These are phyloP conservation scores for Ostrea denselamellosa DNA, from an alignment of 1,140 invertebrate species.

Conservation along the genomic window DNA sequence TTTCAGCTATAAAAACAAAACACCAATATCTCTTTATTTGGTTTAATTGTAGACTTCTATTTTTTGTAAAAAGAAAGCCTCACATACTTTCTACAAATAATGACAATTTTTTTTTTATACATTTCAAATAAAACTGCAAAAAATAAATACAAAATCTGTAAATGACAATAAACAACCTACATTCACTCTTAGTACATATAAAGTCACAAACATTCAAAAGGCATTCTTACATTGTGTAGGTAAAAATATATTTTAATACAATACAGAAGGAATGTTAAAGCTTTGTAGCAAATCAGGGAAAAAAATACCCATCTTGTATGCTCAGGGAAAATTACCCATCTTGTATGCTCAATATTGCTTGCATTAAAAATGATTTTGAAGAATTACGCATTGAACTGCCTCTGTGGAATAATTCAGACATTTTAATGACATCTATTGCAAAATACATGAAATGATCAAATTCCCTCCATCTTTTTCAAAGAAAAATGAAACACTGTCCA, in stretches of 20 bases:
- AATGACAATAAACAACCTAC: background rate
- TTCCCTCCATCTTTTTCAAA: background rate
- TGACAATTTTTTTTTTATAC: background rate
- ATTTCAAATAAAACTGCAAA: constrained; percentile 26
- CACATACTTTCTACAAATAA: constrained; percentile 18
- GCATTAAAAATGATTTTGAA: background rate
- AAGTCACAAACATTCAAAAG: background rate
- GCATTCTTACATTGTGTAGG: background rate
- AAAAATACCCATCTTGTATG: background rate
- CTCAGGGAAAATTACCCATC: background rate
- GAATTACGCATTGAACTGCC: background rate
- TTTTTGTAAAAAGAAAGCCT: background rate
- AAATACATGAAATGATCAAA: background rate
- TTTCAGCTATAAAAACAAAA: background rate
- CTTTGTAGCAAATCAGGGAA: background rate
- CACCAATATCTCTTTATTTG: background rate
- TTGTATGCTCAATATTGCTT: background rate
- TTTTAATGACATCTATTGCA: background rate
- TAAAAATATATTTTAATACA: background rate
- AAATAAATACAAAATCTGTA: constrained; percentile 38
- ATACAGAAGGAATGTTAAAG: constrained; percentile 7
- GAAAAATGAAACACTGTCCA: no score
- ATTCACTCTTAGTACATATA: background rate
- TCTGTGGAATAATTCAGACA: background rate
- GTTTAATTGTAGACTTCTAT: background rate